These are phyloP conservation scores for Acrocephalus arundinaceus DNA, from an alignment of 2,113 vertebrate genomes.

Conservation along the genomic window DNA sequence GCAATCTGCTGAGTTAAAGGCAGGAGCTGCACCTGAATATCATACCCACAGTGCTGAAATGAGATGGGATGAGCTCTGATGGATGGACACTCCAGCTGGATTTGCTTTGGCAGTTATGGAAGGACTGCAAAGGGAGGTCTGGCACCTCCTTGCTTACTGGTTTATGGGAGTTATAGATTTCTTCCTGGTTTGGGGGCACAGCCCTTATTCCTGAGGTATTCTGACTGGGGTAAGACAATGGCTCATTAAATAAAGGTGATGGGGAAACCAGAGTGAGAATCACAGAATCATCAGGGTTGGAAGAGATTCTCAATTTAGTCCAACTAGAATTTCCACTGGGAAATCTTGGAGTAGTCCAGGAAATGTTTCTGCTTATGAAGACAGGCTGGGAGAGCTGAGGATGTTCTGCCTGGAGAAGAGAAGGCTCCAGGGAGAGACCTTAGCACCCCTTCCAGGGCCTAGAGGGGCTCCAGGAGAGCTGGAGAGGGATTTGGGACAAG, in stretches of 20 bases:
- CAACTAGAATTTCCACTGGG: not conserved
- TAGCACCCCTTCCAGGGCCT: not conserved
- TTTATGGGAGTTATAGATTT: not conserved
- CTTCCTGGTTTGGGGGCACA: not conserved
- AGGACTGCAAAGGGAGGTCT: not conserved
- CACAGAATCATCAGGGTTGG: not conserved
- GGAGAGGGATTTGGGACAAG: not conserved
- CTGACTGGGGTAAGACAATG: not conserved
- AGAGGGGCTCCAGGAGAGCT: not conserved
- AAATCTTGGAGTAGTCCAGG: not conserved
- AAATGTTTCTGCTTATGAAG: not conserved
- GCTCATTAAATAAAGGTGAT: not conserved
- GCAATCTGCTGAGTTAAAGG: not conserved
- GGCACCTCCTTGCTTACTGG: rapidly evolving
- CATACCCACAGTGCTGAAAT: not conserved
- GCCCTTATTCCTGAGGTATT: not conserved
- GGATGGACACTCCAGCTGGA: not conserved
- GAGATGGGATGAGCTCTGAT: not conserved
- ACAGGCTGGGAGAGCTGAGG: not conserved
- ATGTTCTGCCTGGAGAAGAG: not conserved
- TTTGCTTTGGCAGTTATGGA: not conserved
- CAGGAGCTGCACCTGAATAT: not conserved
- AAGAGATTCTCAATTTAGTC: not conserved
- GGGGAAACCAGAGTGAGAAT: not conserved
- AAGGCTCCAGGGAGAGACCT: not conserved